Percentiles rank a stretch among this genome's conserved stretches.
Evolutionary conservation across 2,888 invertebrate species (phyloP).

Genomic region (Biston stratarius): DNA sequence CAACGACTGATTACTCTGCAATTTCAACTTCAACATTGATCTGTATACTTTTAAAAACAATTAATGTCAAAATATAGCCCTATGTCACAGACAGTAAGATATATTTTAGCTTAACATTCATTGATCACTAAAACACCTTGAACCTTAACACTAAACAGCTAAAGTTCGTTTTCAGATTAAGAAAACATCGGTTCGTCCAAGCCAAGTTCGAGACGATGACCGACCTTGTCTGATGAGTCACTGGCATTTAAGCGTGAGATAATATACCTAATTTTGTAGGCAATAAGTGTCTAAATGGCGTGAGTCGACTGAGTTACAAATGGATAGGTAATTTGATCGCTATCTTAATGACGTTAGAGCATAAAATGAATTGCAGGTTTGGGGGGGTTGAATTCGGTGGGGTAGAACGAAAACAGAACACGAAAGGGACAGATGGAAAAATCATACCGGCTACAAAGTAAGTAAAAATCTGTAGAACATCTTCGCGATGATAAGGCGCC

Average conservation of each 20-base stretch:
- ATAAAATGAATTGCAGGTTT: constrained; percentile 29
- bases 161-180: constrained; percentile 22
- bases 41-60: not conserved
- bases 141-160: constrained; percentile 1
- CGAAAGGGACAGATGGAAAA: not conserved
- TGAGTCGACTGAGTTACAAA: constrained; percentile 25
- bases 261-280: constrained; percentile 31
- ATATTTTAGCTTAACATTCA: not conserved
- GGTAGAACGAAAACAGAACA: not conserved
- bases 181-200: constrained; percentile 9
- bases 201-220: constrained; percentile 29
- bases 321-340: constrained; percentile 37
- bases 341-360: constrained; percentile 36
- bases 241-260: constrained; percentile 18
- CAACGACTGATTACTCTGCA: not conserved
- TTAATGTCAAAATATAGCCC: not conserved
- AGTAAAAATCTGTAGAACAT: too few species aligned
- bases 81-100: not conserved
- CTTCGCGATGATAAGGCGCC: too few species aligned
- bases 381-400: constrained; percentile 20
- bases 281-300: constrained; percentile 32
- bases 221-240: constrained; percentile 43
- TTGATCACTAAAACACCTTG: not conserved
- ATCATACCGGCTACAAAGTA: not conserved
- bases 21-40: not conserved